Base-by-base conservation (phyloP, 2,113 vertebrate genomes). In the Triplophysa siluroides region DNA sequence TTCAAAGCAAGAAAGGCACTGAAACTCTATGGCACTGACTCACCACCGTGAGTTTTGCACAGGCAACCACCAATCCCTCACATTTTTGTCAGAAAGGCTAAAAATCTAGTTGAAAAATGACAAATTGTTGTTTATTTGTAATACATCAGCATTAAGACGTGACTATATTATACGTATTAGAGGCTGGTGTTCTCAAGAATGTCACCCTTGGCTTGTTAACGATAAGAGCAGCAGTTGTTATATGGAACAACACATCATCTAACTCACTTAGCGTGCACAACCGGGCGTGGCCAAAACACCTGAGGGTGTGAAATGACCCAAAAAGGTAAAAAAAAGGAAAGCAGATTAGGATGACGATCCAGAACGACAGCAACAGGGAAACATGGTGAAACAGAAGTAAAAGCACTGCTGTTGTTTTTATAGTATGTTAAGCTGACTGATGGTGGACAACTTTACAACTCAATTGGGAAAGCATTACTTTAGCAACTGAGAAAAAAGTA, bases 201-300 rank as follows among this genome's bases (percentile, higher is more conserved):
- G 33, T 62, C 21, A 4, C 38, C 19, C 43, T 13, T 43, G 21
- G 72, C 72, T 2, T 43, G 72, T 75, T 75, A 45, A 45, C 24
- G 14, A 18, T 26, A 75, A 62, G n/a, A 45, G 38, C 7, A 61
- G 12, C 8, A 8, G 12, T 13, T n/a, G 56, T 33, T 21, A 21
- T 24, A 10, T 13, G 26, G n/a, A 41, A 60, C 13, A 62, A 75
- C 13, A 61, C 38, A 45, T 47, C 14, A 61, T 23, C 2, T 26
- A 12, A 75, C 56, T 75, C 58, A 62, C 38, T 75, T 75, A 45
- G 56, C 21, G 1, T 61, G 72, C 56, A 75, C 16, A 75, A 47
- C 41, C 24, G 14, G 4, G 9, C 0, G 5, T 75, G 72, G 58
- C 72, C 10, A 62, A 45, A 21, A 47, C 23, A 75, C 72, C 56